A percentile compares a stretch with the other conserved stretches of the same genome.
Evolutionary conservation across 2,797 vertebrate species (phyloP).

Genomic region (Xerus rutilus): DNA sequence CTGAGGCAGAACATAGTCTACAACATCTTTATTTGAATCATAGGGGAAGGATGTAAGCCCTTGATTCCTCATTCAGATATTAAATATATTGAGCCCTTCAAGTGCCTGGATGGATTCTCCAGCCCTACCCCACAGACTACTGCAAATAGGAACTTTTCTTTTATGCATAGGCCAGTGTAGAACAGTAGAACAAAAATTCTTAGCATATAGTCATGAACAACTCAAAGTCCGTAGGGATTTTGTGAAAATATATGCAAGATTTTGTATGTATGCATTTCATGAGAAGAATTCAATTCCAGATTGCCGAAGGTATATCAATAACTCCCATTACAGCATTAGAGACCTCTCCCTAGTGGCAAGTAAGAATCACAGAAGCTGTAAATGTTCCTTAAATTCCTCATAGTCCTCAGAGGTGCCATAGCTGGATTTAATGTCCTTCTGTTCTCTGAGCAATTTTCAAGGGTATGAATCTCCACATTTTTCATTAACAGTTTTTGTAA

Average conservation of each 20-base stretch:
- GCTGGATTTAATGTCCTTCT: background rate
- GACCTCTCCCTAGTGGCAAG: background rate
- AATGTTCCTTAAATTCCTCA: background rate
- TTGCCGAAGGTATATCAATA: background rate
- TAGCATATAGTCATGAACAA: background rate
- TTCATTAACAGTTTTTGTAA: conserved; percentile 11
- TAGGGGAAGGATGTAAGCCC: background rate
- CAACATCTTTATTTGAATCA: background rate
- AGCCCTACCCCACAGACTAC: background rate
- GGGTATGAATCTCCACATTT: background rate
- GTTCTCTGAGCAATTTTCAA: conserved; percentile 22
- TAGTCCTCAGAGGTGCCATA: background rate
- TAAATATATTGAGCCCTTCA: background rate
- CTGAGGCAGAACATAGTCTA: background rate
- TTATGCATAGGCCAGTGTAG: background rate
- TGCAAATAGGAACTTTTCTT: conserved; percentile 16
- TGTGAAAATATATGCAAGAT: background rate
- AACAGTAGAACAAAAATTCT: background rate
- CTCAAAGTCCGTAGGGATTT: background rate
- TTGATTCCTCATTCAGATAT: background rate
- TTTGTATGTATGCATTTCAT: background rate
- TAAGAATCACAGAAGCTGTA: background rate
- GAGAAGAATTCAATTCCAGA: background rate
- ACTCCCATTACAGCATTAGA: background rate
- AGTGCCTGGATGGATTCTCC: background rate